A percentile compares a stretch with the other conserved stretches of the same genome.
phyloP scores from a whole-genome alignment of 2,888 invertebrate species.

The Erebia epiphron region DNA sequence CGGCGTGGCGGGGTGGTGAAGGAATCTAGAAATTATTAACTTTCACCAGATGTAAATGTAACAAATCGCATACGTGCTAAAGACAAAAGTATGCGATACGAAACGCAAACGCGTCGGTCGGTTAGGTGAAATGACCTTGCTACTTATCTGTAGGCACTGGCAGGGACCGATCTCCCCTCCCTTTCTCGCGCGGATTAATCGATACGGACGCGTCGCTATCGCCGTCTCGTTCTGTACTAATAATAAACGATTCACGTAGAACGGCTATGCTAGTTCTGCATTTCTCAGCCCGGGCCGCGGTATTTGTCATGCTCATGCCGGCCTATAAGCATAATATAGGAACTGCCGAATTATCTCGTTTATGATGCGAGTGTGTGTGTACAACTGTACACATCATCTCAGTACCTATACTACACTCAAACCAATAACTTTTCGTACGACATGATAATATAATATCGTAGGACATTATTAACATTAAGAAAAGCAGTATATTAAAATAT shows the following conservation, averaged over 20 bases:
- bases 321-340: conserved; percentile 38
- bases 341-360: conserved; percentile 27
- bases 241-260: conserved; percentile 59
- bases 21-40: conserved; percentile 7
- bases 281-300: conserved; percentile 52
- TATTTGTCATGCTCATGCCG: conserved; percentile 49
- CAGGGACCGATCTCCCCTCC: conserved; percentile 49
- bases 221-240: conserved; percentile 64
- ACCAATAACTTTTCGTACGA: background rate
- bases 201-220: conserved; percentile 53
- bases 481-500: background rate
- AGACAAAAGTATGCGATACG: conserved; percentile 34
- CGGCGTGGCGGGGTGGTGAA: background rate
- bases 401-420: background rate
- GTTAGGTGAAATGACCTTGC: conserved; percentile 71
- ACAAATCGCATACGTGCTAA: conserved; percentile 12
- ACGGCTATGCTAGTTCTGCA: conserved; percentile 51
- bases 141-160: conserved; percentile 64
- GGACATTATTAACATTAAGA: background rate
- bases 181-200: conserved; percentile 58
- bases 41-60: conserved; percentile 24
- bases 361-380: conserved; percentile 2
- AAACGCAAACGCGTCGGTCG: conserved; percentile 42
- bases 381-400: no score
- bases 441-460: background rate